Base-by-base conservation (phyloP, 1,140 invertebrate species). In the Thaumetopoea pityocampa region DNA sequence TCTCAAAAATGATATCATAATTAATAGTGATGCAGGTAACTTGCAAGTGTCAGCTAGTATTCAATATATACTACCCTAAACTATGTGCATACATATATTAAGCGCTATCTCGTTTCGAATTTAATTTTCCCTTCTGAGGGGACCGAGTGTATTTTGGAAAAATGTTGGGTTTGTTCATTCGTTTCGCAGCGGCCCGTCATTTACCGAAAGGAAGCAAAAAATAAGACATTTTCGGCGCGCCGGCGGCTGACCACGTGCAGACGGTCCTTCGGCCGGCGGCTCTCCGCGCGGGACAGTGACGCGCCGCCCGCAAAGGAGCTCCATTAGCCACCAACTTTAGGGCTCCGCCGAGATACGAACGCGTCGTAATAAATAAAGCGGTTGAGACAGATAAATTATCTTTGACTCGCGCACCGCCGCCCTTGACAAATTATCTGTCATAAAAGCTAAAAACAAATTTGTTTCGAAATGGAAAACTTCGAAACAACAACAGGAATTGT, bases 361-460 rank as follows among this genome's bases (percentile, higher is more conserved):
- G 66, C 72, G 70, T 67, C 58, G 62, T 76, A 83, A 83, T 83
- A 83, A 83, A 81, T 83, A 83, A 83, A 72, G 74, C 63, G 76
- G 60, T 67, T 69, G 71, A 83, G 79, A 80, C 77, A 81, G 77
- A 83, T 83, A 81, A 83, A 83, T 83, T 81, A 83, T 81, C 77
- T 83, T 83, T 80, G 79, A 83, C 76, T 83, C 58, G 64, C 60
- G 64, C 67, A 77, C 64, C 69, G 72, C 63, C 62, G 73, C 67
- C 62, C 64, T 56, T 80, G 74, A 81, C 74, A 84, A 84, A 81
- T 84, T 78, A 67, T 73, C 68, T 77, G 72, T 81, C 76, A 78
- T 79, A 79, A 70, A 71, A 73, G 61, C 66, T 69, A 72, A 73
- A 82, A 77, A 79, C 70, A 76, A 76, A 78, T 74, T 78, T 77